Percentiles rank a stretch among this genome's conserved stretches.
phyloP scores from a whole-genome alignment of 2,797 vertebrate genomes.

The Malacoctenus gilli region DNA sequence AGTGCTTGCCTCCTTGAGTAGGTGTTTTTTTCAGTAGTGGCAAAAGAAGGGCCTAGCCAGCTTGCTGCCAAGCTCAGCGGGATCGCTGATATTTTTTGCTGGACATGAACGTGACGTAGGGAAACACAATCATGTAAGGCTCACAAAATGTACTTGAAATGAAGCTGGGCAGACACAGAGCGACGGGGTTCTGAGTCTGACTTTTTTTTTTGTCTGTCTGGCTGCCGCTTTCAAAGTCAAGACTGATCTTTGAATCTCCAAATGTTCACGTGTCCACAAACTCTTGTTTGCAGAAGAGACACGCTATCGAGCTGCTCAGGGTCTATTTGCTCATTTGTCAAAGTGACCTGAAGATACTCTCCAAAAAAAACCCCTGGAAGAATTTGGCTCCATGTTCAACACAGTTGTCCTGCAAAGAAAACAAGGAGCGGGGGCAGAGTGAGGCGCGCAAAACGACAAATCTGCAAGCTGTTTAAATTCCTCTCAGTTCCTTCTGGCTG shows the following conservation, averaged over 20 bases:
- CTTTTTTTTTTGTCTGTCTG: too few species aligned
- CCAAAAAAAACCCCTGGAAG: not conserved
- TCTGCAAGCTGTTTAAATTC: constrained; percentile 69
- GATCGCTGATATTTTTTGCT: too few species aligned
- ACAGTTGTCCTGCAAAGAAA: constrained; percentile 17
- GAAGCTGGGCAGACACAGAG: too few species aligned
- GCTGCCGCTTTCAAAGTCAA: too few species aligned
- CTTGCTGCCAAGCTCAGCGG: constrained; percentile 1
- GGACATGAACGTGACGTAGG: constrained; percentile 15
- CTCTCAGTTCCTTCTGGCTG: constrained; percentile 33
- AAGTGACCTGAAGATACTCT: not conserved
- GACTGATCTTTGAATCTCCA: not conserved
- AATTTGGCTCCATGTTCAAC: not conserved
- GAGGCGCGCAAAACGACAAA: constrained; percentile 25
- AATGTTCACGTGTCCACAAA: too few species aligned
- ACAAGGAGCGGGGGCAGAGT: not conserved
- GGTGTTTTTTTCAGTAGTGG: constrained; percentile 49
- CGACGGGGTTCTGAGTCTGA: too few species aligned
- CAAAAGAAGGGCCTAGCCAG: constrained; percentile 9
- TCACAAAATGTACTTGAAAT: too few species aligned
- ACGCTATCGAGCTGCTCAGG: too few species aligned
- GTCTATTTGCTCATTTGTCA: not conserved
- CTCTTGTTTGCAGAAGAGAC: not conserved
- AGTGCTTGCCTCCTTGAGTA: constrained; percentile 24
- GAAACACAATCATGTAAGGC: too few species aligned